Base-by-base conservation (phyloP, 2,797 vertebrate species). In the Poecile montanus region DNA sequence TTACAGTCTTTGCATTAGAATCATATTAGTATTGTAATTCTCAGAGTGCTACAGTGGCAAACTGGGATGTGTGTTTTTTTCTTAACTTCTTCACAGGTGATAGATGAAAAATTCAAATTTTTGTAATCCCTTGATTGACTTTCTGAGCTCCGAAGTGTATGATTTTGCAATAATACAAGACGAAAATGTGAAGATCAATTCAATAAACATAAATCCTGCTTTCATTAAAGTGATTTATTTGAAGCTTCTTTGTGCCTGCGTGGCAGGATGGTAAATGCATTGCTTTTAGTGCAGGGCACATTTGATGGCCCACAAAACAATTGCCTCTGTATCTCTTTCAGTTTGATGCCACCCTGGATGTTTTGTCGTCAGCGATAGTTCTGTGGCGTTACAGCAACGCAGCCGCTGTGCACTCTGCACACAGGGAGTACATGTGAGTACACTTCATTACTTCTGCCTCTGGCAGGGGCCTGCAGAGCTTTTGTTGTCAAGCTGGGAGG, bases 321-420 rank as follows among this genome's bases (percentile, higher is more conserved):
- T 45, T 95, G 82, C 73, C 63, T 68, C 30, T 82, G 2, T 95
- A 10, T 98, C 76, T 97, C 65, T 97, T 97, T 57, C 97, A 99
- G 99, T 99, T 99, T 83, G 99, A 99, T 50, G 99, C 99, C 80
- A 97, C 97, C 38, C 98, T 99, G 92, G 99, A 99, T 13, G 99
- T 99, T 77, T 89, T 99, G 96, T 99, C 99, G 4, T 99, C 99
- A 1, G 98, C 98, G n/a, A 99, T 99, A 34, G 99, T 99, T 25
- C n/a, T 99, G 95, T 99, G 99, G 99, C 98, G 99, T 56, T 99
- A 99, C 97, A 99, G 99, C 98, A 99, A 99, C 1, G 99, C 99
- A 0, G 99, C 99, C 0, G 99, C 99, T 0, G 99, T 99, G 50
- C 99, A 99, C 97, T 99, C 99, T 6, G 99, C 99, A 1, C 99